Evolutionary conservation across 1,140 invertebrate genomes (phyloP).

Genomic region (Neodiprion virginianus): DNA sequence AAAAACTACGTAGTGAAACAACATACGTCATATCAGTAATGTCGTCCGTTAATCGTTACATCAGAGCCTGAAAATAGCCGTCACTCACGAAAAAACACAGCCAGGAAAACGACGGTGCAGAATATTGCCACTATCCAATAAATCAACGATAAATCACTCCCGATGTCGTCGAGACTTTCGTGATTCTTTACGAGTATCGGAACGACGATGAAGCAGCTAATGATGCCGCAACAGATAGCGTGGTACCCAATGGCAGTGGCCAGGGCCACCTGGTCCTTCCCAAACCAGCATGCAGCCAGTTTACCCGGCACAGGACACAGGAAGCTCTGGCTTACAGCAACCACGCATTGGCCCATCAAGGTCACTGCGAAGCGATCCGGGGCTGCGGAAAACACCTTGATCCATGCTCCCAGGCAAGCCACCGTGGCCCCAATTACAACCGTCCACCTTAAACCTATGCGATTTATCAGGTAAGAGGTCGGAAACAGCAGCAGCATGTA

Average conservation of each 20-base stretch:
- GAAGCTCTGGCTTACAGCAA: constrained; percentile 68
- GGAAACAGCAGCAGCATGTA: constrained; percentile 74
- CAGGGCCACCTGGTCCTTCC: constrained; percentile 70
- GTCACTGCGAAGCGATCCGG: constrained; percentile 67
- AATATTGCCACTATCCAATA: constrained; percentile 54
- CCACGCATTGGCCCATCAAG: constrained; percentile 72
- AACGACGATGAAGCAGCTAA: constrained; percentile 46
- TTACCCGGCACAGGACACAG: constrained; percentile 72
- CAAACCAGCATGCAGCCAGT: constrained; percentile 76
- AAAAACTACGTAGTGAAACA: constrained; percentile 59
- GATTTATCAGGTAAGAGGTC: constrained; percentile 67
- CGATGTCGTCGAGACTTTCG: constrained; percentile 47
- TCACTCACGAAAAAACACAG: too few relatives aligned
- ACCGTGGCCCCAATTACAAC: constrained; percentile 40
- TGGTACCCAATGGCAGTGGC: constrained; percentile 79
- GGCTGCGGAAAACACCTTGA: constrained; percentile 68
- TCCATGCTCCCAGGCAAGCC: constrained; percentile 68
- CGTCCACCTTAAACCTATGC: constrained; percentile 50
- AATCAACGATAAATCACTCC: constrained; percentile 45
- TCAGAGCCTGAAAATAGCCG: too few relatives aligned
- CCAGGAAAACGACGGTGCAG: too few relatives aligned
- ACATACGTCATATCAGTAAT: too few relatives aligned
- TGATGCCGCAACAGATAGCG: constrained; percentile 73
- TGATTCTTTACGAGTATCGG: constrained; percentile 53
- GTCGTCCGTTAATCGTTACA: too few relatives aligned